phyloP scores from a whole-genome alignment of 2,113 vertebrate species.

The Stictonetta naevosa region DNA sequence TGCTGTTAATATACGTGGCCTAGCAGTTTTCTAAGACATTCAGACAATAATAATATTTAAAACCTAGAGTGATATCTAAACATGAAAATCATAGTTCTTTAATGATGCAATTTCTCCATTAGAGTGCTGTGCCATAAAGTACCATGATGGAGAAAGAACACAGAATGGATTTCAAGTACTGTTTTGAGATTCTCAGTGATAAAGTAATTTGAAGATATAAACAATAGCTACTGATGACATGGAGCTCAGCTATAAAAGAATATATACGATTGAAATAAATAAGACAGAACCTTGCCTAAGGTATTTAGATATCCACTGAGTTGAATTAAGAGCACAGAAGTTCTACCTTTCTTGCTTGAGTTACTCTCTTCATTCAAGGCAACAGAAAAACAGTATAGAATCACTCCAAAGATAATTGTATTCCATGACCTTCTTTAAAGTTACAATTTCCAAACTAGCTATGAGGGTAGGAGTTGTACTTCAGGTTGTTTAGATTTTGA shows the following conservation, averaged over 20 bases:
- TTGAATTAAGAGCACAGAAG: not conserved
- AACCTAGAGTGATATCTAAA: not conserved
- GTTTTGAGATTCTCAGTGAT: not conserved
- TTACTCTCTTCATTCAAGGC: not conserved
- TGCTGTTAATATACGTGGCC: not conserved
- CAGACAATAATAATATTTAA: not conserved
- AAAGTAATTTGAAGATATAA: not conserved
- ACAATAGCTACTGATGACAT: not conserved
- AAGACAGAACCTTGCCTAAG: not conserved
- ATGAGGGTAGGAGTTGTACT: constrained; percentile 3
- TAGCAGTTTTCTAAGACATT: not conserved
- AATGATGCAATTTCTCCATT: not conserved
- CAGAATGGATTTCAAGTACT: not conserved
- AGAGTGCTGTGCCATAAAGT: not conserved
- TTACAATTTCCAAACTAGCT: constrained; percentile 50
- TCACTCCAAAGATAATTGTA: constrained; percentile 26
- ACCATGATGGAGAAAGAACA: not conserved
- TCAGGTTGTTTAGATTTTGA: constrained; percentile 20
- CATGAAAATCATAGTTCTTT: not conserved
- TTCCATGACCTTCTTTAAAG: constrained; percentile 39
- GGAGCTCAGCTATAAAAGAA: not conserved
- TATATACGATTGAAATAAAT: not conserved
- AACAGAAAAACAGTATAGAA: not conserved
- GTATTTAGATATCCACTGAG: not conserved
- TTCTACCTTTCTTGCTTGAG: not conserved